Base-by-base conservation (phyloP, 2,888 invertebrate genomes). In the Leucoma salicis region DNA sequence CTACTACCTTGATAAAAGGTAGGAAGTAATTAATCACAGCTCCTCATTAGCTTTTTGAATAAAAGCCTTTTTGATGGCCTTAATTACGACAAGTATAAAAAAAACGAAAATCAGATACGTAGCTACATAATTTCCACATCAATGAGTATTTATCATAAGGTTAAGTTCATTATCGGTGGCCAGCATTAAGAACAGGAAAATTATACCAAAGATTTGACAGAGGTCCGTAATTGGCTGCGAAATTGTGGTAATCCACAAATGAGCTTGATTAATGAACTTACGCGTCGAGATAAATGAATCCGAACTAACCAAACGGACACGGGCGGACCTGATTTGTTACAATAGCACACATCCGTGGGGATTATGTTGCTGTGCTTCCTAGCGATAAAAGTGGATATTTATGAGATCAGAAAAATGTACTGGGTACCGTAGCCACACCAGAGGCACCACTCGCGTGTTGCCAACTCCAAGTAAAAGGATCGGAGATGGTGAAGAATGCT, bases 191-290 rank as follows among this genome's bases (percentile, higher is more conserved):
- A 27, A 10, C 39, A 44, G 41, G 39, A 52, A 39, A 42, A 45
- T 50, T 28, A 37, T 32, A 13, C 16, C 7, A 13, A 49, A 44
- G 14, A 34, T 35, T 29, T 12, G 21, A 35, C 33, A 32, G 14
- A 31, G 14, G 31, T 32, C 8, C 24, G 16, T 49, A 46, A 58
- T 50, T 49, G 49, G 43, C 49, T 38, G 33, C 14, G 18, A 42
- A 47, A 37, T 44, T 41, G 21, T 29, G 36, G 16, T 37, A 32
- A 29, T 33, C 31, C 40, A 43, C 32, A 49, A 57, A 44, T 45
- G 44, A 46, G 35, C 14, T 35, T 46, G 42, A 59, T 63, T 59
- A 63, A 59, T 59, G 53, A 53, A 28, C 25, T 29, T 10, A 11
- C 28, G 27, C 33, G 27, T 33, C 42, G 34, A 45, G 46, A 59